Evolutionary conservation across 2,888 invertebrate species (phyloP).

Genomic region (Pammene fasciana): DNA sequence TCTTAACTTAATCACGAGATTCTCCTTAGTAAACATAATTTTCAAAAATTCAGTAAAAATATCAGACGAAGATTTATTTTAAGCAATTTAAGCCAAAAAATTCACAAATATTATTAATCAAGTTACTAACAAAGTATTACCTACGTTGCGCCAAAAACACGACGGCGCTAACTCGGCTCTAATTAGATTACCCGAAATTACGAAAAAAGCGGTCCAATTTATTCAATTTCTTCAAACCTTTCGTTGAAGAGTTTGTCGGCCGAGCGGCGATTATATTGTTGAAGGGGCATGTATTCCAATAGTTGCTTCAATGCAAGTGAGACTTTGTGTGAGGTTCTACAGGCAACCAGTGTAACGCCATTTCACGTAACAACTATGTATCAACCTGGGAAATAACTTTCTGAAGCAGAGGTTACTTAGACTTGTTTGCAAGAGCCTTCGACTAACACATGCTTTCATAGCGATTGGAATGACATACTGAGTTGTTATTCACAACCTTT

Average conservation of each 20-base stretch:
- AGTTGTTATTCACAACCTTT: not conserved
- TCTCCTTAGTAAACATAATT: not conserved
- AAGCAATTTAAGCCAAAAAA: conserved; percentile 1
- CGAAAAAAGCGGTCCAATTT: conserved; percentile 31
- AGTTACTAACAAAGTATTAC: conserved; percentile 3
- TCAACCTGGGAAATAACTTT: too few species aligned
- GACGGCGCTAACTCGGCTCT: conserved; percentile 7
- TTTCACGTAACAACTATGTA: too few species aligned
- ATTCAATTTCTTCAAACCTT: conserved; percentile 30
- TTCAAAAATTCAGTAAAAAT: not conserved
- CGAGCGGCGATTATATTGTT: conserved; percentile 26
- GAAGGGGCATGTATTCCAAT: not conserved
- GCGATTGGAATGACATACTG: too few species aligned
- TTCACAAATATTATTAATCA: not conserved
- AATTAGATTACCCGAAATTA: conserved; percentile 26
- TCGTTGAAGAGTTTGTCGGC: conserved; percentile 19
- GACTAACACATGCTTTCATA: too few species aligned
- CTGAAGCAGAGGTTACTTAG: too few species aligned
- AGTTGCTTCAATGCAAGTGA: not conserved
- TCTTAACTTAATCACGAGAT: too few species aligned
- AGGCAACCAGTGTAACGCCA: too few species aligned
- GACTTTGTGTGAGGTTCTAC: not conserved
- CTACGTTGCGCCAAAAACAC: conserved; percentile 1
- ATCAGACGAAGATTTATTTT: not conserved
- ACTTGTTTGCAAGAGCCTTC: too few species aligned